phyloP scores from a whole-genome alignment of 2,888 invertebrate genomes.

The Orthosia incerta region DNA sequence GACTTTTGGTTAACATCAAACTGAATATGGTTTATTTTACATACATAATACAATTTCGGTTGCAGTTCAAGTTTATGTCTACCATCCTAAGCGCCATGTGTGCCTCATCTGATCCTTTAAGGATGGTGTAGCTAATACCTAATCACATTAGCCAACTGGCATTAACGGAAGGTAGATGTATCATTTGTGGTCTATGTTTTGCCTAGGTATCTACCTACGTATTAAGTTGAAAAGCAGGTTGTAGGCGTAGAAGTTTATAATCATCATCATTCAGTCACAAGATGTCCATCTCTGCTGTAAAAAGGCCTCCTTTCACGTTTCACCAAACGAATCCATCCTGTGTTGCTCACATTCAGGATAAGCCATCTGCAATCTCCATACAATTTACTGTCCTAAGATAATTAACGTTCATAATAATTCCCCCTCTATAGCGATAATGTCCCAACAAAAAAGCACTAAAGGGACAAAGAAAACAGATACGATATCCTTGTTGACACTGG shows the following conservation, averaged over 20 bases:
- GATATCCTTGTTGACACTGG: constrained; percentile 68
- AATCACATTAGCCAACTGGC: neutral
- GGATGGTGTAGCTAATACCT: neutral
- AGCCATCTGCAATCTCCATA: constrained; percentile 32
- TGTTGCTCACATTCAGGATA: neutral
- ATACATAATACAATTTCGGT: constrained; percentile 37
- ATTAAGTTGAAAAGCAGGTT: neutral
- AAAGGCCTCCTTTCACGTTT: neutral
- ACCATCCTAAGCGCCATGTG: neutral
- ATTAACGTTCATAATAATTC: constrained; percentile 48
- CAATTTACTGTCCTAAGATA: constrained; percentile 32
- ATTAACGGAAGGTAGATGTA: neutral
- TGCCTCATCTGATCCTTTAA: neutral
- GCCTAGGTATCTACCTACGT: neutral
- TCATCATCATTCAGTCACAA: neutral
- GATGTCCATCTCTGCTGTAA: neutral
- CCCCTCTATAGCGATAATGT: constrained; percentile 36
- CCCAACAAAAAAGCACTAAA: constrained; percentile 48
- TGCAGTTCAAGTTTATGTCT: constrained; percentile 41
- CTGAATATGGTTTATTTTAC: constrained; percentile 57
- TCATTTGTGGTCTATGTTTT: too few species aligned
- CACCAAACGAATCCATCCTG: neutral
- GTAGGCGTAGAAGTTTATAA: too few species aligned
- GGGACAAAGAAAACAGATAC: constrained; percentile 61
- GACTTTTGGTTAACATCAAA: constrained; percentile 76